Base-by-base conservation (phyloP, 2,113 vertebrate genomes). In the Tragelaphus imberbis region DNA sequence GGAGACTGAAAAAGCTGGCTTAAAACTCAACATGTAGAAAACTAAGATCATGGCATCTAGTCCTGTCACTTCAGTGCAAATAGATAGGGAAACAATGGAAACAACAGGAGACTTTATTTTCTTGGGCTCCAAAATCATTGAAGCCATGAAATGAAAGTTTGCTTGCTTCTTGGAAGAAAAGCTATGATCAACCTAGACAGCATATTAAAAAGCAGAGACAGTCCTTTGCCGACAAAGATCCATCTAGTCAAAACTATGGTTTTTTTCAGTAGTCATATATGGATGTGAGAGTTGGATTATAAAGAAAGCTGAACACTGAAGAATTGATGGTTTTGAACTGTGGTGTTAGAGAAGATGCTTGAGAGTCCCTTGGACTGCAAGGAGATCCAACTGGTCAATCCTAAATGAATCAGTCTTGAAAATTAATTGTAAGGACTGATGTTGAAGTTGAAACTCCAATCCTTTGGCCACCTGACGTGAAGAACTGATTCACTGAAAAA, bases 161-260 rank as follows among this genome's bases (percentile, higher is more conserved):
- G 19, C 68, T 71, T 71, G 9, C 65, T 12, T 36, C n/a, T 36
- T 71, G n/a, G 19, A 71, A 36, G 68, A 71, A 71, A 23, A 71
- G 68, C n/a, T 71, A 23, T 71, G n/a, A 23, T 0, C 17, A 71
- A 23, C 0, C 19, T 23, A 2, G 68, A 23, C n/a, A 36, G 19
- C 17, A 36, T 71, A 23, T 23, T 71, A 71, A 71, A 36, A 23
- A 71, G 36, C 68, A 71, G n/a, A 71, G 68, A 71, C n/a, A 71
- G n/a, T 23, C 9, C n/a, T 71, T 71, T 36, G n/a, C 19, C 0
- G 0, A 6, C 68, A 71, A 71, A 71, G 5, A 5, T 11, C 68
- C 2, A 0, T 71, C 19, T 71, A 23, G 19, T 40, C n/a, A 71
- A 23, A 71, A 23, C 19, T 40, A 71, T 6, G 68, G 5, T 71